Evolutionary conservation across 2,888 invertebrate species (phyloP).

Genomic region (Agrochola lychnidis): DNA sequence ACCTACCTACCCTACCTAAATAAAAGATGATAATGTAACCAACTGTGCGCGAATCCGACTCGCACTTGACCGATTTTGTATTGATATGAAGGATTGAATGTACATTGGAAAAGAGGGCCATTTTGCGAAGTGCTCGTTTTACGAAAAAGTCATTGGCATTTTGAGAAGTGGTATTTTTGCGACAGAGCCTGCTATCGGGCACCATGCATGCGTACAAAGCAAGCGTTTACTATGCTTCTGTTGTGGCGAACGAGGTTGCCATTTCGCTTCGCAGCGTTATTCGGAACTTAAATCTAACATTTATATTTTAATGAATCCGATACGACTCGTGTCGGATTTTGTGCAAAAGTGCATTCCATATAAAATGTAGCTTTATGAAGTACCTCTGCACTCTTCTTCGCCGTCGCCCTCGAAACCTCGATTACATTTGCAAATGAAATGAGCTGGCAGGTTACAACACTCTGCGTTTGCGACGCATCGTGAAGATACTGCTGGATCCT

Average conservation of each 20-base stretch:
- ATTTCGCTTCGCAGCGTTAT: neutral
- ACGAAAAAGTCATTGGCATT: too few relatives aligned
- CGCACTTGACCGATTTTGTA: too few relatives aligned
- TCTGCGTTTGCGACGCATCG: slow-evolving; percentile 97
- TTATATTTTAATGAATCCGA: neutral
- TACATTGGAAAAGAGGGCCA: too few relatives aligned
- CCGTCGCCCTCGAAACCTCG: slow-evolving; percentile 97
- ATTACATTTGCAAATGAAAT: slow-evolving; percentile 98
- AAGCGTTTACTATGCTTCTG: neutral
- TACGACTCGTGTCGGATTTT: neutral
- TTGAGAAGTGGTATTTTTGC: too few relatives aligned
- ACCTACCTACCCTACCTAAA: too few relatives aligned
- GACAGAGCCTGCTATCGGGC: neutral
- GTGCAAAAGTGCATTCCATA: slow-evolving; percentile 12
- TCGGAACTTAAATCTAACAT: neutral
- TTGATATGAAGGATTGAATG: too few relatives aligned
- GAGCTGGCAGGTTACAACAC: slow-evolving; percentile 98
- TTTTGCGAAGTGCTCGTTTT: too few relatives aligned
- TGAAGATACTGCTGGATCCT: slow-evolving; percentile 95
- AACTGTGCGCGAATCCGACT: too few relatives aligned
- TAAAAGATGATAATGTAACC: too few relatives aligned
- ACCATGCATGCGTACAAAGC: neutral
- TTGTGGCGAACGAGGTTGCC: neutral
- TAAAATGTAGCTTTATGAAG: slow-evolving; percentile 18
- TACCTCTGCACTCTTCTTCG: slow-evolving; percentile 96